A percentile compares a stretch with the other conserved stretches of the same genome.
These are phyloP conservation scores for Crenuchus spilurus DNA, from an alignment of 2,797 vertebrate species.

Conservation along the genomic window DNA sequence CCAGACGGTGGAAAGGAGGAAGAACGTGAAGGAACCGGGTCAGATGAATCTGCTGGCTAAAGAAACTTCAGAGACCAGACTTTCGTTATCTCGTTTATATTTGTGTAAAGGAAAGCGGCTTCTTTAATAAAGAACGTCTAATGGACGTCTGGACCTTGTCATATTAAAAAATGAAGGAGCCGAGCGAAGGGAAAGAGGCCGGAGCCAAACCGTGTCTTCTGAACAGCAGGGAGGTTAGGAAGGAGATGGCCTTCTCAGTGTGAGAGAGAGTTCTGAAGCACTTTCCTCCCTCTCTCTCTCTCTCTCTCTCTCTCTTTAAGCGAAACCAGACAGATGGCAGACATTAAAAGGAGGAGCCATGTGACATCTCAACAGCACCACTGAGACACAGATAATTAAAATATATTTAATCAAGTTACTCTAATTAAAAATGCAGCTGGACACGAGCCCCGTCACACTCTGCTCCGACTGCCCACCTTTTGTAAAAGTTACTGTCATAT, in stretches of 20 bases:
- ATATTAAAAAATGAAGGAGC: background rate
- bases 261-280: conserved; percentile 4
- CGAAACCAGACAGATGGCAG: conserved; percentile 65
- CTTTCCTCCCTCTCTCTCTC: conserved; percentile 14
- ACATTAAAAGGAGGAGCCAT: conserved; percentile 62
- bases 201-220: background rate
- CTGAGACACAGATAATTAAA: conserved; percentile 65
- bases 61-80: background rate
- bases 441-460: conserved; percentile 46
- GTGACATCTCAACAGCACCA: conserved; percentile 60
- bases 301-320: conserved; percentile 14
- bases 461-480: conserved; percentile 47
- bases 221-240: background rate
- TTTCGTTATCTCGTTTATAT: too few relatives aligned
- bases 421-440: conserved; percentile 67
- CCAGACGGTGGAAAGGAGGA: too few relatives aligned
- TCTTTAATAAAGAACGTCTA: background rate
- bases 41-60: too few relatives aligned
- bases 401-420: conserved; percentile 63
- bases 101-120: too few relatives aligned
- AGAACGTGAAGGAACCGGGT: too few relatives aligned
- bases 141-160: background rate
- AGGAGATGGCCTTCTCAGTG: conserved; percentile 9
- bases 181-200: background rate
- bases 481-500: conserved; percentile 4